Conservation (phyloP, 2,888 invertebrate species). For the Tanypteryx hageni region DNA sequence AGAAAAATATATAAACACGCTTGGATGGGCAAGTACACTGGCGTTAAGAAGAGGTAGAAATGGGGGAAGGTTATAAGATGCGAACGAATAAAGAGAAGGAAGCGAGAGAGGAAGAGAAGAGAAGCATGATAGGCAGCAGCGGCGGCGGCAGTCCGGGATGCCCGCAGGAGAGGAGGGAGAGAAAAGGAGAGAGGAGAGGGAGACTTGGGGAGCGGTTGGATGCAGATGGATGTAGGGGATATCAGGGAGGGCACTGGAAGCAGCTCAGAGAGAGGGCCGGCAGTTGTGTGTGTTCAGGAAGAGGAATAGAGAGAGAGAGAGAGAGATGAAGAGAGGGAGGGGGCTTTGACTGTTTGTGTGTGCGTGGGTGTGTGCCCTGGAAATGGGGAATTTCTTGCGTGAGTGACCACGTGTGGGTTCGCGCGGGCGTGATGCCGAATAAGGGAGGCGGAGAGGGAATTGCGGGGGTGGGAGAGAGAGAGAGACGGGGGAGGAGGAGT, state of each 20-base stretch:
- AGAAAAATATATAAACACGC: neutral
- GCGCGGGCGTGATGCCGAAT: constrained; percentile 52
- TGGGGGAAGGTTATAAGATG: neutral
- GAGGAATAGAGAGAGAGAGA: neutral
- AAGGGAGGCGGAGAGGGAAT: neutral
- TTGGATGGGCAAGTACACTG: neutral
- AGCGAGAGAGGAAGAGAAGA: neutral
- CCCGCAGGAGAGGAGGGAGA: neutral
- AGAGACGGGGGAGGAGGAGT: neutral
- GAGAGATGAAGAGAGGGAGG: neutral
- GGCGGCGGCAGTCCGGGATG: neutral
- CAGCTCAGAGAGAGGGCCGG: too few species aligned
- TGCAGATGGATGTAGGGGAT: too few species aligned
- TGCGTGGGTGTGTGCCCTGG: constrained; percentile 21
- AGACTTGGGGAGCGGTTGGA: too few species aligned
- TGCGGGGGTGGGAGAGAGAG: neutral
- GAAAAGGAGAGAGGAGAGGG: neutral
- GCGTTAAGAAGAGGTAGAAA: neutral
- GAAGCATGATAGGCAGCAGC: neutral
- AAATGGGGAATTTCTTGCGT: constrained; percentile 60
- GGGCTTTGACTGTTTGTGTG: neutral
- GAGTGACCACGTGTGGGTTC: constrained; percentile 49
- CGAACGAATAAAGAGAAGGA: neutral
- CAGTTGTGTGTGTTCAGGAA: neutral
- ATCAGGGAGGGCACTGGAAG: too few species aligned